These are phyloP conservation scores for Antennarius maculatus DNA, from an alignment of 2,797 vertebrate genomes.

Conservation along the genomic window DNA sequence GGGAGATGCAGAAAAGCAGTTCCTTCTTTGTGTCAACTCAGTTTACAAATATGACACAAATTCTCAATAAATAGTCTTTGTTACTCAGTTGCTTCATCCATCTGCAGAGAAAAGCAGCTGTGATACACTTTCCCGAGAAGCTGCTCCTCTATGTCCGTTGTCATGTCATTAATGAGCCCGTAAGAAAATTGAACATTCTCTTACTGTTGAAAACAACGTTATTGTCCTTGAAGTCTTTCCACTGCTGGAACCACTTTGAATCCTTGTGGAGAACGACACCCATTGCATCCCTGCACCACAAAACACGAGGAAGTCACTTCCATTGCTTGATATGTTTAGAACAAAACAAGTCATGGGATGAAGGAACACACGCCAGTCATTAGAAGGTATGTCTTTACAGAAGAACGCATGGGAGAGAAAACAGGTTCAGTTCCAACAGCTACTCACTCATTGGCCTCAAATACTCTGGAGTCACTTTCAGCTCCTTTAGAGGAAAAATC, in stretches of 20 bases:
- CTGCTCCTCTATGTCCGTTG: too few species aligned
- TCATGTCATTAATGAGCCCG: too few species aligned
- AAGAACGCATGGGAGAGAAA: neutral
- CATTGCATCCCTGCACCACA: conserved; percentile 83
- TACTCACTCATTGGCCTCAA: conserved; percentile 91
- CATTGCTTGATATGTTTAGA: neutral
- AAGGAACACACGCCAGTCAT: neutral
- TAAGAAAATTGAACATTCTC: conserved; percentile 38
- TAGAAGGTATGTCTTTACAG: neutral
- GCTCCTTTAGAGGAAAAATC: conserved; percentile 86
- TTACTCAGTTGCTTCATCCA: too few species aligned
- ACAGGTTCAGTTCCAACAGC: neutral
- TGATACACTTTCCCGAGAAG: too few species aligned
- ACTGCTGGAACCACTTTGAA: conserved; percentile 94
- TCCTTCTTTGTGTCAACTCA: too few species aligned
- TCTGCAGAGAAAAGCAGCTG: too few species aligned
- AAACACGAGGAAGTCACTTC: conserved; percentile 7
- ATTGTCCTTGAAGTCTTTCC: conserved; percentile 96
- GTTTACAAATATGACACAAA: too few species aligned
- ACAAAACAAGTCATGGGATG: neutral
- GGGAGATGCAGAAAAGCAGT: too few species aligned
- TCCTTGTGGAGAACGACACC: conserved; percentile 93
- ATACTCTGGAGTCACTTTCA: conserved; percentile 81
- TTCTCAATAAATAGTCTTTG: too few species aligned
- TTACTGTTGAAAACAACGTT: conserved; percentile 92